Base-by-base conservation (phyloP, 2,797 vertebrate genomes). In the Fundulus diaphanus region DNA sequence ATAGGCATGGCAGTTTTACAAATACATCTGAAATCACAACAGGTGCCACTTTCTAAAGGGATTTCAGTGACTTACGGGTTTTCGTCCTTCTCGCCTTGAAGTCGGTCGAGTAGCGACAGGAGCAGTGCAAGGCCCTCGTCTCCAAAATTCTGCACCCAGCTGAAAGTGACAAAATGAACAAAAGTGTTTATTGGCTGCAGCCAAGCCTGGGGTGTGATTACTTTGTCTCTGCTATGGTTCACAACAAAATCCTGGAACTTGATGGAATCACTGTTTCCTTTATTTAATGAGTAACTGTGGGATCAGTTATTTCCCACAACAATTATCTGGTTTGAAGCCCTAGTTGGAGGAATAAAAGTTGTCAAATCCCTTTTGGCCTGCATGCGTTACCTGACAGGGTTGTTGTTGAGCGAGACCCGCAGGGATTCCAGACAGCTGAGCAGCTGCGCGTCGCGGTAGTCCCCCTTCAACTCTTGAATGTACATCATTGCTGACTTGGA, bases 71-170 rank as follows among this genome's bases (percentile, higher is more conserved):
- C 93, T 92, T 92, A 95, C 94, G 79, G 73, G 61, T 82, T 82
- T 12, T 97, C 97, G 1, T 96, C 95, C 79, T 90, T 96, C 63
- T 97, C 96, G 44, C 97, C 96, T 78, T 96, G 97, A 3, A 97
- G 94, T 85, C 88, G 94, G 92, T 89, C 94, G 12, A 98, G 93
- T 70, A 95, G 96, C 59, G 77, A 92, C 73, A 98, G 90, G 74
- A 98, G 93, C 74, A 96, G 91, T 24, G 91, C 90, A 72, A 98
- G 92, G 12, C 97, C 97, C 46, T 98, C 97, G 49, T 89, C 87
- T 84, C 97, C 97, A 94, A 98, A 98, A 76, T 95, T 97, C 91
- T 98, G 96, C 65, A 98, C 96, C 97, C 97, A 98, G 85, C 97
- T 98, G 70, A 24, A 84, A 83, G 29, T 20, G 57, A 86, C 7